Percentiles rank a stretch among this genome's conserved stretches.
Conservation (phyloP, 1,140 invertebrate genomes). For the Pogonus chalceus region DNA sequence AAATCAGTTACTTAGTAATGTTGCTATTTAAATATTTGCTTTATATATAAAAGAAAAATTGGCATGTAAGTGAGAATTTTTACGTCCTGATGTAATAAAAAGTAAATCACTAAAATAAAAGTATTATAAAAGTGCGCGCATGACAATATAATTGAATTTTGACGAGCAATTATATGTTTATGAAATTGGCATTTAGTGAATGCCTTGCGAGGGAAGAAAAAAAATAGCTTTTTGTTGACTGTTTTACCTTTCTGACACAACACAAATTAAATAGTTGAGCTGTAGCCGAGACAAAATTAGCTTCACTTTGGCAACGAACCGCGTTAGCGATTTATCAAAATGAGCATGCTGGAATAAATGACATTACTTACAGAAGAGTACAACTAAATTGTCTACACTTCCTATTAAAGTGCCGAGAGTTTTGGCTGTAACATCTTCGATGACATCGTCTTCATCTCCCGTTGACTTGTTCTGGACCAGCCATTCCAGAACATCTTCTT, state of each 20-base stretch:
- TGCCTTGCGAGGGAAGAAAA: not conserved
- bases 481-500: conserved; percentile 91
- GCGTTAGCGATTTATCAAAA: not conserved
- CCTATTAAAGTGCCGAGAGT: conserved; percentile 78
- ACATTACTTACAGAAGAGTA: conserved; percentile 85
- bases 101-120: no score
- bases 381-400: conserved; percentile 83
- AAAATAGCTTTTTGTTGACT: conserved; percentile 1
- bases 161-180: no score
- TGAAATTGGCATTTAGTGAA: no score
- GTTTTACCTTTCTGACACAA: not conserved
- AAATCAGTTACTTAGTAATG: no score
- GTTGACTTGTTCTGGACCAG: conserved; percentile 84
- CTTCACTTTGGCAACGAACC: not conserved
- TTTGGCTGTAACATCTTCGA: conserved; percentile 85
- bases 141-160: no score
- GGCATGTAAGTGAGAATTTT: no score
- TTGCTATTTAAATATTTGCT: no score
- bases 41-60: no score
- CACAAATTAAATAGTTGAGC: not conserved
- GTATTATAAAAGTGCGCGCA: no score
- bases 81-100: no score
- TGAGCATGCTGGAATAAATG: not conserved
- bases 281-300: not conserved
- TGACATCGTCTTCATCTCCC: conserved; percentile 85